phyloP scores from a whole-genome alignment of 2,888 invertebrate species.

The Plagiodera versicolora region DNA sequence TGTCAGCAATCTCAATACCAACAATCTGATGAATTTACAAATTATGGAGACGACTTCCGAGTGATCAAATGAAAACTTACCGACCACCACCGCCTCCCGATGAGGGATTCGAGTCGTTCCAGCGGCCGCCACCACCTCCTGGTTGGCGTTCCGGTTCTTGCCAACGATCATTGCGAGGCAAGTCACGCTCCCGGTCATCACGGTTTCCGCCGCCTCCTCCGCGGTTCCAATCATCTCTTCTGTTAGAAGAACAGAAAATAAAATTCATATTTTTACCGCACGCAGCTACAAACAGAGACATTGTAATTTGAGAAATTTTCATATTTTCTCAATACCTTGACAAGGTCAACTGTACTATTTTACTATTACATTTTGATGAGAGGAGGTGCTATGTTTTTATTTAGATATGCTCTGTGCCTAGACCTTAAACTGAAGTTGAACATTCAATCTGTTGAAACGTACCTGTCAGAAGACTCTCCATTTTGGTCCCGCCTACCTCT shows the following conservation, averaged over 20 bases:
- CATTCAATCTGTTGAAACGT: background rate
- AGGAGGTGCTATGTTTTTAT: too few relatives aligned
- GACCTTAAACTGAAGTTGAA: too few relatives aligned
- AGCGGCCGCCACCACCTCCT: constrained; percentile 44
- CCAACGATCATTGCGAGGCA: constrained; percentile 69
- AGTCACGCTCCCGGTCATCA: constrained; percentile 58
- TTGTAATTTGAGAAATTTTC: too few relatives aligned
- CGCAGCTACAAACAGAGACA: too few relatives aligned
- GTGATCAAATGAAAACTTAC: background rate
- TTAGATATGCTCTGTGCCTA: too few relatives aligned
- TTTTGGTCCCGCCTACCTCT: constrained; percentile 54
- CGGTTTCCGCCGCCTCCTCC: constrained; percentile 31
- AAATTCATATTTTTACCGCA: too few relatives aligned
- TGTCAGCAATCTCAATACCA: too few relatives aligned
- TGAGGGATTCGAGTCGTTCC: constrained; percentile 44
- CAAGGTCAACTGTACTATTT: too few relatives aligned
- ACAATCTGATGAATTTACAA: too few relatives aligned
- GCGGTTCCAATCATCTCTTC: constrained; percentile 16
- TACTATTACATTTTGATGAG: background rate
- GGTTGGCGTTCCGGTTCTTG: constrained; percentile 57
- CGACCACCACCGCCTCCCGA: constrained; percentile 53
- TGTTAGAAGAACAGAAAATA: background rate
- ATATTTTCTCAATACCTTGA: too few relatives aligned
- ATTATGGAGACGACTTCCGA: too few relatives aligned
- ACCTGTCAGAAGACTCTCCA: constrained; percentile 52